Evolutionary conservation across 2,888 invertebrate genomes (phyloP), one percentile per base, ranked within the genome.

Genomic region (Hydraecia micacea): DNA sequence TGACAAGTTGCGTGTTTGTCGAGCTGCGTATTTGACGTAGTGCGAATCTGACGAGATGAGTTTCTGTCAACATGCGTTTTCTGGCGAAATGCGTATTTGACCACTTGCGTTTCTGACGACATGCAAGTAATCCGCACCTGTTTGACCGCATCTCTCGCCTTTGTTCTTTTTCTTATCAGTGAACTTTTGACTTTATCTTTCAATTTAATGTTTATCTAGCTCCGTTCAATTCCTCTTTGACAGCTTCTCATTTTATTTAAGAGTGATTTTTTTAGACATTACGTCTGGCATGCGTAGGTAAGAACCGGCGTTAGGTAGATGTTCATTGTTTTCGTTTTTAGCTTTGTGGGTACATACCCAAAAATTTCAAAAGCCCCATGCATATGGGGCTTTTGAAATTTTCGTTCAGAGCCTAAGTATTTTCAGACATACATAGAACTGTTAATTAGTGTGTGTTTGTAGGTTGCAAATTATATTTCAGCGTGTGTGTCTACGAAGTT

Each of bases 381-480:
- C n/a, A n/a, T n/a, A 55, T 21, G 21, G 8, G 52, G 7, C 8
- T 8, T 52, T 25, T 52, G 2, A 8, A 52, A 21, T 7, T 52
- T 21, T 25, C 2, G 9, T 8, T 55, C 3, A 25, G 25, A 1
- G 25, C 52, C 25, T 2, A 13, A n/a, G n/a, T n/a, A n/a, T n/a
- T n/a, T n/a, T n/a, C 46, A 84, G 11, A 68, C 46, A 11, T 52
- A 36, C 15, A 68, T 52, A 52, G 1, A 28, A 15, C 46, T 28
- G 32, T 36, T 81, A 52, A 73, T 69, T 65, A 28, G 28, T 52
- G 67, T 42, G 36, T 60, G 81, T 73, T 63, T 73, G 32, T 0
- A 32, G 25, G 67, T 66, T 62, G 32, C 8, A 55, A 67, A 32
- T 85, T 52, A 68, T 58, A 52, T 68, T 52, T 49, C 49, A 63